Conservation (phyloP, 1,140 invertebrate genomes). For the Zaprionus davidi region DNA sequence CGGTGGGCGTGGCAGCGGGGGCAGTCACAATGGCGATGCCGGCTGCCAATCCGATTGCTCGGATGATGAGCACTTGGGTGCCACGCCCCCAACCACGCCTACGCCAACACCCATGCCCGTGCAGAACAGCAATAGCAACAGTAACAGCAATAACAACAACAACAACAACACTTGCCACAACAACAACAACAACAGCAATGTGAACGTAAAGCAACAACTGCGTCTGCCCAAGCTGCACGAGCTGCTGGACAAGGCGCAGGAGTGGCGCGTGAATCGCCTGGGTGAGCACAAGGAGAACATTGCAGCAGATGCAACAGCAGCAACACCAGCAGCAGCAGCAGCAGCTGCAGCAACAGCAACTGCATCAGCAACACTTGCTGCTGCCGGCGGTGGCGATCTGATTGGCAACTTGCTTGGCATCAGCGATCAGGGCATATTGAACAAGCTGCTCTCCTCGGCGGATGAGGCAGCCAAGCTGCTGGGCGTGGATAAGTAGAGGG, state of each 20-base stretch:
- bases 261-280: conserved; percentile 80
- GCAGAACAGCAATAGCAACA: conserved; percentile 39
- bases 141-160: conserved; percentile 55
- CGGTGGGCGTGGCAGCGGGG: conserved; percentile 83
- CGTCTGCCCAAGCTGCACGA: conserved; percentile 72
- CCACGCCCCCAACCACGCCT: conserved; percentile 60
- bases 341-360: conserved; percentile 79
- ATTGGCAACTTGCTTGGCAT: conserved; percentile 96
- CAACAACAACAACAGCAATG: conserved; percentile 53
- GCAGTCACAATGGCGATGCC: conserved; percentile 75
- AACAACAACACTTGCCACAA: conserved; percentile 59
- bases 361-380: conserved; percentile 81
- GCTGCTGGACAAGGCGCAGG: conserved; percentile 71
- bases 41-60: conserved; percentile 76
- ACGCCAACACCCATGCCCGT: conserved; percentile 51
- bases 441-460: conserved; percentile 92
- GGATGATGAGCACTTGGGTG: conserved; percentile 84
- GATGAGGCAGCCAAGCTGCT: conserved; percentile 95
- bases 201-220: conserved; percentile 22
- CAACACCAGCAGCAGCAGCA: conserved; percentile 80
- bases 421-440: conserved; percentile 93
- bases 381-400: conserved; percentile 87
- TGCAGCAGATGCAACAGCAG: conserved; percentile 71
- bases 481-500: conserved; percentile 89
- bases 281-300: conserved; percentile 86